A percentile compares a stretch with the other conserved stretches of the same genome.
Conservation (phyloP, 2,888 invertebrate genomes). For the Hetaerina titia region DNA sequence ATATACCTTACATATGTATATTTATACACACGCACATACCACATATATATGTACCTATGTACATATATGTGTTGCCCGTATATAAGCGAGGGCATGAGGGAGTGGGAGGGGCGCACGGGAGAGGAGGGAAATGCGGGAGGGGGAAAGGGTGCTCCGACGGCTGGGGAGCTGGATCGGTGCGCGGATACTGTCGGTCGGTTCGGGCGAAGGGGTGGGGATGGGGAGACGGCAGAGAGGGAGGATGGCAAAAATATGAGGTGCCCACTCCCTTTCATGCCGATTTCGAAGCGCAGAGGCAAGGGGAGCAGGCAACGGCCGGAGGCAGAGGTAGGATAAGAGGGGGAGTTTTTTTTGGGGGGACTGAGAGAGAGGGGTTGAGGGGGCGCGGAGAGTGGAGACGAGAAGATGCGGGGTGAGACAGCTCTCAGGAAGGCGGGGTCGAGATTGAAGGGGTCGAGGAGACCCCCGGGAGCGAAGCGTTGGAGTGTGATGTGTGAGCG, state of each 20-base stretch:
- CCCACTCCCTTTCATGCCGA: not conserved
- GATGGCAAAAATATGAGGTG: too few species aligned
- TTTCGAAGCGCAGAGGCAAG: not conserved
- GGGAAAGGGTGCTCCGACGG: not conserved
- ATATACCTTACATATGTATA: not conserved
- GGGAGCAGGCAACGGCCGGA: not conserved
- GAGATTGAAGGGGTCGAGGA: not conserved
- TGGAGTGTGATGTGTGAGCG: not conserved
- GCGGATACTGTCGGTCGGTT: not conserved
- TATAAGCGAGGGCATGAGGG: not conserved
- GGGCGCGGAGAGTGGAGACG: not conserved
- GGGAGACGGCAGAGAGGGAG: not conserved
- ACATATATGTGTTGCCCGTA: not conserved
- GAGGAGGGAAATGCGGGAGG: not conserved
- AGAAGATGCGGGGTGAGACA: too few species aligned
- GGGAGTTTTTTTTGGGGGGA: not conserved
- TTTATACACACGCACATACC: too few species aligned
- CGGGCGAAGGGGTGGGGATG: not conserved
- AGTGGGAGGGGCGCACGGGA: not conserved
- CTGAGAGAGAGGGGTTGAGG: too few species aligned
- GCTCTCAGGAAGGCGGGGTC: not conserved
- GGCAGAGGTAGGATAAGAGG: not conserved
- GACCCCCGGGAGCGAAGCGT: not conserved
- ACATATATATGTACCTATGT: not conserved
- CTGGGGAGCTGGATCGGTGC: not conserved